These are phyloP conservation scores for Dromiciops gliroides DNA, from an alignment of 2,113 vertebrate genomes.

Conservation along the genomic window DNA sequence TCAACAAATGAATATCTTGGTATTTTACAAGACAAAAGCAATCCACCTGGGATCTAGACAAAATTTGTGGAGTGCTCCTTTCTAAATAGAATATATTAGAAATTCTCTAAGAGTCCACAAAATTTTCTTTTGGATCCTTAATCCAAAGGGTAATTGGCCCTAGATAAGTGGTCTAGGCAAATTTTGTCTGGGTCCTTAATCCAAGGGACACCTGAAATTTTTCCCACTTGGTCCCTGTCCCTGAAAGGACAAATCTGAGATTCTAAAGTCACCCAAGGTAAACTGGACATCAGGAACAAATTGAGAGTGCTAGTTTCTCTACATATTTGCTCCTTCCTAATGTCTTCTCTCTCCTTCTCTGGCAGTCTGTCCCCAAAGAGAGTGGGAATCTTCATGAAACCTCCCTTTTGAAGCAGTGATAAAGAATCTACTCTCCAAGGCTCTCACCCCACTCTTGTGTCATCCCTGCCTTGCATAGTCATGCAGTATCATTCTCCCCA, in stretches of 20 bases:
- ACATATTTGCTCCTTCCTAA: background rate
- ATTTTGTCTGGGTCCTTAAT: background rate
- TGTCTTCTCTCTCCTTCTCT: background rate
- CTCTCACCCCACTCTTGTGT: background rate
- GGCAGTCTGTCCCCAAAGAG: background rate
- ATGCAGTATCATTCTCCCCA: background rate
- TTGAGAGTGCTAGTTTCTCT: background rate
- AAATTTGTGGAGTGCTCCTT: background rate
- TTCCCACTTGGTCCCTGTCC: no score
- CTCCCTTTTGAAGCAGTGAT: background rate
- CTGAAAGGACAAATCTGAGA: background rate
- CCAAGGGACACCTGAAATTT: background rate
- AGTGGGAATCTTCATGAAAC: background rate
- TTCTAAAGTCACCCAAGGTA: background rate
- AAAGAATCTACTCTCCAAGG: background rate
- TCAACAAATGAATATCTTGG: background rate
- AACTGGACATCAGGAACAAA: background rate
- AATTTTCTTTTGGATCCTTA: background rate
- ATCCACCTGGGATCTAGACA: background rate
- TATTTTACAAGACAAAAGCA: background rate
- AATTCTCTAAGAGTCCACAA: background rate
- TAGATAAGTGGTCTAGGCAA: background rate
- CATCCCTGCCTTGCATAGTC: background rate
- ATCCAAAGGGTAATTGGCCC: background rate
- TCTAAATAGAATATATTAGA: background rate